phyloP scores from a whole-genome alignment of 2,797 vertebrate genomes.

The Sitta carolinensis region DNA sequence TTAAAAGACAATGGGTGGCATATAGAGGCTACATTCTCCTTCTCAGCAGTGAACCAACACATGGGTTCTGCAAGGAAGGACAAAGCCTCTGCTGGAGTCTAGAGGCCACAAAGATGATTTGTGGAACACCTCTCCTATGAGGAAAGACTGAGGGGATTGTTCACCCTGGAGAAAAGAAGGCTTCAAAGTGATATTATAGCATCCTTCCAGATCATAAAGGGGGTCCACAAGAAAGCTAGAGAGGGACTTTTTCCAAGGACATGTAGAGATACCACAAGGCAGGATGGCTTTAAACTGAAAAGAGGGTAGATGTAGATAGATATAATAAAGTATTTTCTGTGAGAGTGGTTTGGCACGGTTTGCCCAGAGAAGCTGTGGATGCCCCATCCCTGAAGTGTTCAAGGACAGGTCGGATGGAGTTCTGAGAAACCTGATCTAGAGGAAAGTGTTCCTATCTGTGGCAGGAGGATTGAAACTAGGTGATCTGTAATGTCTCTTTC shows the following conservation, averaged over 20 bases:
- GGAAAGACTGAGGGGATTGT: not conserved
- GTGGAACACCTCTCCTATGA: not conserved
- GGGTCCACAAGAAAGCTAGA: not conserved
- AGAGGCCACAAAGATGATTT: not conserved
- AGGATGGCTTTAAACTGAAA: not conserved
- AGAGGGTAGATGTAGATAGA: not conserved
- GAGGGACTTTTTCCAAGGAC: not conserved
- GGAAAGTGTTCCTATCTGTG: not conserved
- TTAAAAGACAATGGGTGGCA: not conserved
- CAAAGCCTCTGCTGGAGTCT: not conserved
- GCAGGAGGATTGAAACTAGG: not conserved
- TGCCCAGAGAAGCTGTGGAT: not conserved
- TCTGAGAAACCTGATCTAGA: not conserved
- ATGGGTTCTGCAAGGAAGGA: not conserved
- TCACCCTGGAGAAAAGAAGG: not conserved
- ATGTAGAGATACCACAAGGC: not conserved
- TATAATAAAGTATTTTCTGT: not conserved
- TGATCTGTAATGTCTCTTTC: not conserved
- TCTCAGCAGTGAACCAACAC: not conserved
- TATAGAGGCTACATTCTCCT: not conserved
- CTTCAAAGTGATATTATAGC: not conserved
- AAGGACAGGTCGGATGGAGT: not conserved
- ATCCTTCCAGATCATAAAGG: not conserved
- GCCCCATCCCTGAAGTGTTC: not conserved
- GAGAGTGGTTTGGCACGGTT: not conserved